A percentile compares a stretch with the other conserved stretches of the same genome.
Conservation (phyloP, 1,140 invertebrate genomes). For the Mercenaria mercenaria region DNA sequence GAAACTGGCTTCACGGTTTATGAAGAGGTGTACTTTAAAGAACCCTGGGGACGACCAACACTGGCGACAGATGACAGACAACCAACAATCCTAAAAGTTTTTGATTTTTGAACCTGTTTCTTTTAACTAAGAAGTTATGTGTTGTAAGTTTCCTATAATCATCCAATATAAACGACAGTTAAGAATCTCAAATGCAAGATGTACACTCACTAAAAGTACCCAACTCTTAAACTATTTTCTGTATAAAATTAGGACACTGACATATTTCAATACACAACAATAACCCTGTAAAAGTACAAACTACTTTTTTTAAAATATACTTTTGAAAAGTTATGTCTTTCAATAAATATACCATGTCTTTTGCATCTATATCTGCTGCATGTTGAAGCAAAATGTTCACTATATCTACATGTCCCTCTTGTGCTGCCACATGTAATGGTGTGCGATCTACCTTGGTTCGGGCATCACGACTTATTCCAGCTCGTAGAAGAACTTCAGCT, state of each 20-base stretch:
- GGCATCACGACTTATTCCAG: conserved; percentile 94
- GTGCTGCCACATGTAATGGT: conserved; percentile 94
- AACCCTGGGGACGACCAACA: too few species aligned
- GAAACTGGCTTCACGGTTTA: too few species aligned
- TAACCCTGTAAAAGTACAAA: too few species aligned
- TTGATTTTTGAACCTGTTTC: too few species aligned
- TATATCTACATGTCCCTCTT: conserved; percentile 93
- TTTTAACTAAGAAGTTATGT: too few species aligned
- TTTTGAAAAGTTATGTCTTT: conserved; percentile 78
- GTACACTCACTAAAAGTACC: conserved; percentile 82
- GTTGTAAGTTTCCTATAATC: too few species aligned
- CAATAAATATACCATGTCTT: conserved; percentile 94
- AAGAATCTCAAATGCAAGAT: too few species aligned
- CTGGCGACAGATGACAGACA: too few species aligned
- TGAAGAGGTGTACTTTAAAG: too few species aligned
- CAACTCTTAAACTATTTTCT: conserved; percentile 92
- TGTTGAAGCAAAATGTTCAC: conserved; percentile 92
- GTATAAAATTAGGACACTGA: conserved; percentile 94
- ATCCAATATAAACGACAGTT: too few species aligned
- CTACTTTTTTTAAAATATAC: too few species aligned
- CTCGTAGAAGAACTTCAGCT: conserved; percentile 94
- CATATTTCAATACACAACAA: conserved; percentile 89
- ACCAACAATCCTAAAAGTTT: too few species aligned
- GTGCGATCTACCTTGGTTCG: conserved; percentile 97
- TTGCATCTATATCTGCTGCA: conserved; percentile 92